Base-by-base conservation (phyloP, 1,140 invertebrate genomes). In the Hydropsyche tenuis region DNA sequence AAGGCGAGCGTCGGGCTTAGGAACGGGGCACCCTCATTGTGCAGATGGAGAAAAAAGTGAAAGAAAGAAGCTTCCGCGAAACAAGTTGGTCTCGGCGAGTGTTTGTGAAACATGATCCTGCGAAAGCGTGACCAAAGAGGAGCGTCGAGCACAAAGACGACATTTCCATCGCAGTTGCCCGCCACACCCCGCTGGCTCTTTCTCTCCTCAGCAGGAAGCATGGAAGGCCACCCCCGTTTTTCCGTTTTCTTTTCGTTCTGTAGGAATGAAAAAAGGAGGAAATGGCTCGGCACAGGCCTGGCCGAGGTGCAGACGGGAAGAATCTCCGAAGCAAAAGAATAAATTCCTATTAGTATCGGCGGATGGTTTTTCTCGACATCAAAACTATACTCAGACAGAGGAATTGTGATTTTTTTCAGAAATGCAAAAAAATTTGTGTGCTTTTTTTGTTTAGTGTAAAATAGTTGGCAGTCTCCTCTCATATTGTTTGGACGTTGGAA, bases 81-180 rank as follows among this genome's bases (percentile, higher is more conserved):
- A 68, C 65, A 68, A 68, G 65, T 68, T 37, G 46, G 60, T 20
- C 45, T 56, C 9, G 69, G 25, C 18, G 75, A 76, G 75, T 76
- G 75, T 76, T 76, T 76, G 75, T 76, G 75, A 76, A 76, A 76
- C 75, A 76, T 74, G 75, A 76, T 76, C 75, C 72, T 70, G 53
- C 75, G 75, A 72, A 74, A 73, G 75, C 75, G 46, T 62, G 72
- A 53, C 69, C 66, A 76, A 76, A 76, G 73, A 64, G 65, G 72
- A 76, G 56, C 69, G 56, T 56, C 60, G 75, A 76, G 72, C 72
- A 76, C 75, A 76, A 76, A 76, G 75, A 62, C 70, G 72, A 76
- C 75, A 72, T 74, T 76, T 76, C 75, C 75, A 68, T 60, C 69
- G 68, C 75, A 60, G 69, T 60, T 60, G 56, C 23, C 23, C 22